Conservation (phyloP, 2,113 vertebrate species). For the Ameiurus melas region DNA sequence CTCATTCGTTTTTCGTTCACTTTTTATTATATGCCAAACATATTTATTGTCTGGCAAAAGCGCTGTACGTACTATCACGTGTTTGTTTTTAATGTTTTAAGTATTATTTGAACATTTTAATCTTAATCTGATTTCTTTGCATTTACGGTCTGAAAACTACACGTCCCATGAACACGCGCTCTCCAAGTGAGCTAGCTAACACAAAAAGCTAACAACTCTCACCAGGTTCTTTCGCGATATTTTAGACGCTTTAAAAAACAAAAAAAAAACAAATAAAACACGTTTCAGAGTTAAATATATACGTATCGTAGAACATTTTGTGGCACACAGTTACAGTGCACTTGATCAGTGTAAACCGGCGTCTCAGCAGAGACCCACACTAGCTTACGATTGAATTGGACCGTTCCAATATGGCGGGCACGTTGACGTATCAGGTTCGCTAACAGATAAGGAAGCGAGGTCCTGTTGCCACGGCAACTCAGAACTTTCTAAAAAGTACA, state of each 20-base stretch:
- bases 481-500: neutral
- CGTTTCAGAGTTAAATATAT: neutral
- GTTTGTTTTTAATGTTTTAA: neutral
- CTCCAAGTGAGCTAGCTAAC: neutral
- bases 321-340: too few relatives aligned
- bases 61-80: too few relatives aligned
- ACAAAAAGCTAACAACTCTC: neutral
- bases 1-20: neutral
- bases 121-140: neutral
- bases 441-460: neutral
- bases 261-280: neutral
- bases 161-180: neutral
- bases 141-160: neutral
- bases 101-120: neutral
- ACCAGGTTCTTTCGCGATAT: too few relatives aligned
- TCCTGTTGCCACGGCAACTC: constrained; percentile 68
- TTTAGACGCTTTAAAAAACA: too few relatives aligned
- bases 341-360: neutral
- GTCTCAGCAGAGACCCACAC: too few relatives aligned
- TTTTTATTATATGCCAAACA: neutral
- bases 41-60: neutral
- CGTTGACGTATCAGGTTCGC: neutral
- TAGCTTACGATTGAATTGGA: neutral
- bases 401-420: neutral
- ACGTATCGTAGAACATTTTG: neutral